Base-by-base conservation (phyloP, 2,888 invertebrate species). In the Drosophila multiciliata region DNA sequence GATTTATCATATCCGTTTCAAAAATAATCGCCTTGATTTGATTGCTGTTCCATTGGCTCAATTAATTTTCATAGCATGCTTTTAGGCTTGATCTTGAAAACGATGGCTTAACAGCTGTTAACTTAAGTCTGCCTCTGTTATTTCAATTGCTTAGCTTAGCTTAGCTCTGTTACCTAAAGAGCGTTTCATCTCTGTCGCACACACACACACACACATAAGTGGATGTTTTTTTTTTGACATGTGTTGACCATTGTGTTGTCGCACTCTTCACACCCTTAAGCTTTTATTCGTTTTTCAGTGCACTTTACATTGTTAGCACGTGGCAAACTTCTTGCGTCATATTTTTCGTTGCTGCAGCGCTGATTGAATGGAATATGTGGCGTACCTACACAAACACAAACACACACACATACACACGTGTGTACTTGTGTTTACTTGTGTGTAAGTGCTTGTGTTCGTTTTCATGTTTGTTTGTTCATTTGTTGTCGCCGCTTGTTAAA, bases 231-330 rank as follows among this genome's bases (percentile, higher is more conserved):
- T n/a, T 9, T 15, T 54, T 1, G 11, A 12, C 3, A 32, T 36
- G 38, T 45, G 29, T 20, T 66, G 42, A 26, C 52, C 45, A 66
- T 33, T 53, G 33, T 45, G n/a, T 20, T 48, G 32, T 38, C 8
- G 1, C 8, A 32, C 53, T 26, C 12, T 55, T 57, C 26, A 15
- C 68, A 62, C 65, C 11, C 7, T n/a, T 35, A 54, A 7, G 49
- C 29, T 68, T 40, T 36, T 38, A 15, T 38, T 12, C 52, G 33
- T 40, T 40, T 40, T 15, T 4, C 53, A 36, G 42, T 29, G 50
- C 75, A 83, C 75, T 74, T 87, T 78, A 76, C 75, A 72, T 70
- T 82, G 76, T 73, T 71, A 72, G 66, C 78, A 78, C 78, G 78
- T 73, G 82, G 75, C 62, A 80, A 80, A 80, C 69, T 66, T 71